Base-by-base conservation (phyloP, 2,888 invertebrate species). In the Opisthograptis luteolata region DNA sequence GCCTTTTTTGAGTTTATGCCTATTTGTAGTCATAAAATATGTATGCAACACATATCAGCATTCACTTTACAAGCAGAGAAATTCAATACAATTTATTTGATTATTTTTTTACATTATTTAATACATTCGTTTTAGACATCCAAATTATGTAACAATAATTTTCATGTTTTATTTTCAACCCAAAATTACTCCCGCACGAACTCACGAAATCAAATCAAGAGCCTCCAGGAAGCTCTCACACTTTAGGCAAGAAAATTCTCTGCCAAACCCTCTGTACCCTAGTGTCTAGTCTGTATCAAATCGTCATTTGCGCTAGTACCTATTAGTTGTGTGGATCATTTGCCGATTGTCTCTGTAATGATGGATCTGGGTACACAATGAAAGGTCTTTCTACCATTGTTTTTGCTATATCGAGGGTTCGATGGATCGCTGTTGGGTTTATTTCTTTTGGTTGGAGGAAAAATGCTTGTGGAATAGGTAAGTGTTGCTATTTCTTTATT, bases 271-370 rank as follows among this genome's bases (percentile, higher is more conserved):
- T 3, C 32, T 20, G 13, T 19, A 9, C 1, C 15, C 6, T 25
- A n/a, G 37, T 34, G n/a, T 12, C 28, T 64, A 54, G 39, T 32
- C 53, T 10, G 0, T 15, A 20, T 30, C 20, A 48, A 35, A 55
- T 60, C 55, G 74, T 80, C 80, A 79, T 78, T 77, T 72, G 68
- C 32, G 48, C 54, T 31, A 51, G 50, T 51, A 65, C 68, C 77
- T 81, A 82, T 82, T 81, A 80, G 80, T 73, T 65, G 73, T 70
- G 67, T 66, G 73, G 76, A 84, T 82, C 80, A 81, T 83, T 83
- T 76, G 73, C 73, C 79, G 83, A 84, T 84, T 84, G 78, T 78
- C 50, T 73, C 70, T 66, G 63, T 63, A 59, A 59, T 67, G 62
- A 62, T 62, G 60, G 61, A 34, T 58, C 49, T 43, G 56, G 47